These are phyloP conservation scores for Tipula unca DNA, from an alignment of 2,888 invertebrate genomes.

Conservation along the genomic window DNA sequence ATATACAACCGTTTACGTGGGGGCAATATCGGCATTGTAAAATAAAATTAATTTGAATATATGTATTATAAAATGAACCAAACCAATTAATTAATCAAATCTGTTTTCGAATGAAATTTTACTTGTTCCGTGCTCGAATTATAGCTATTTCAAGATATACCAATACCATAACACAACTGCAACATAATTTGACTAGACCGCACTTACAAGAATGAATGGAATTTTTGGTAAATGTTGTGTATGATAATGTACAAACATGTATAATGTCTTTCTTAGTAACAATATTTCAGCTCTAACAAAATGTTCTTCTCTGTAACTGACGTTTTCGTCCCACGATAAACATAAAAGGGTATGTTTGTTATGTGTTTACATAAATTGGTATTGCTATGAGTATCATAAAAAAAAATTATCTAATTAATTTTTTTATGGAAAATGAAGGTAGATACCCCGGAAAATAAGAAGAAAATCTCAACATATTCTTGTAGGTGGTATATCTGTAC, in stretches of 20 bases:
- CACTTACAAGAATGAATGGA: not conserved
- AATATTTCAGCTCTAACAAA: not conserved
- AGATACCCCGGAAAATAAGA: not conserved
- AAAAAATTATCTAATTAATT: not conserved
- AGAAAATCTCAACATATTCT: not conserved
- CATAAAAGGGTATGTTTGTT: not conserved
- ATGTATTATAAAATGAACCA: too few species aligned
- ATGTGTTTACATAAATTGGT: not conserved
- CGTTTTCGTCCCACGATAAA: not conserved
- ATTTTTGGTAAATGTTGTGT: not conserved
- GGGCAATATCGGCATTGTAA: not conserved
- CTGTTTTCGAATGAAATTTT: not conserved
- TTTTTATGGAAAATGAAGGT: not conserved
- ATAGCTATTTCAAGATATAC: not conserved
- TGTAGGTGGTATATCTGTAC: not conserved
- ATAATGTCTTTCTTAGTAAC: not conserved
- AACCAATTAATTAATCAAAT: not conserved
- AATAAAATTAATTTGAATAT: not conserved
- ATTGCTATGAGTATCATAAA: not conserved
- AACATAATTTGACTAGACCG: not conserved
- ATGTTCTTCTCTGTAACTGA: not conserved
- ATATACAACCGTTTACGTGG: not conserved
- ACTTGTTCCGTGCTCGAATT: not conserved
- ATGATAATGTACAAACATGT: not conserved
- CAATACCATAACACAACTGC: not conserved